phyloP scores from a whole-genome alignment of 2,113 vertebrate genomes.

The Nothoprocta pentlandii region DNA sequence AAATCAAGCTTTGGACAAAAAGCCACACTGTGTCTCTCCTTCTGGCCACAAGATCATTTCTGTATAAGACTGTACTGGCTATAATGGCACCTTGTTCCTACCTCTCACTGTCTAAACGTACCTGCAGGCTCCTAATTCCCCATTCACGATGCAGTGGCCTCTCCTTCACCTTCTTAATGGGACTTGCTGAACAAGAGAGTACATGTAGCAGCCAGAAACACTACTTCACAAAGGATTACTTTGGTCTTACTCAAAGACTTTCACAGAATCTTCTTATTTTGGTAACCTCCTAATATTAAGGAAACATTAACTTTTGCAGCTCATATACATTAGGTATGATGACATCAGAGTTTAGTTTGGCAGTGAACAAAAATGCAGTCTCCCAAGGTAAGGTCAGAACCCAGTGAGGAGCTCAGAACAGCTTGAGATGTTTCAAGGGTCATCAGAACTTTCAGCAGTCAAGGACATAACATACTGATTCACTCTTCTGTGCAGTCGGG shows the following conservation, averaged over 20 bases:
- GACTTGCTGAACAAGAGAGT: background rate
- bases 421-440: background rate
- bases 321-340: background rate
- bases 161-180: background rate
- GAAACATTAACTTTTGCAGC: background rate
- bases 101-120: background rate
- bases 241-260: background rate
- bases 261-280: background rate
- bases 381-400: background rate
- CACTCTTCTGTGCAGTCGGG: background rate
- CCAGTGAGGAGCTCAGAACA: background rate
- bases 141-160: background rate
- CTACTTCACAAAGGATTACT: background rate
- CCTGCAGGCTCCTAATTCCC: rapidly evolving
- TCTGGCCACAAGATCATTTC: background rate
- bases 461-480: background rate
- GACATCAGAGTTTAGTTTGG: background rate
- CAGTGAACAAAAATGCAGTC: background rate
- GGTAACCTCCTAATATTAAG: background rate
- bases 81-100: background rate
- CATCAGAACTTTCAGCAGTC: background rate
- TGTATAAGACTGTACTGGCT: background rate
- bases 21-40: background rate
- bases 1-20: background rate
- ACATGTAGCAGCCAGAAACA: background rate